Evolutionary conservation across 2,888 invertebrate species (phyloP).

Genomic region (Artemia sinica): DNA sequence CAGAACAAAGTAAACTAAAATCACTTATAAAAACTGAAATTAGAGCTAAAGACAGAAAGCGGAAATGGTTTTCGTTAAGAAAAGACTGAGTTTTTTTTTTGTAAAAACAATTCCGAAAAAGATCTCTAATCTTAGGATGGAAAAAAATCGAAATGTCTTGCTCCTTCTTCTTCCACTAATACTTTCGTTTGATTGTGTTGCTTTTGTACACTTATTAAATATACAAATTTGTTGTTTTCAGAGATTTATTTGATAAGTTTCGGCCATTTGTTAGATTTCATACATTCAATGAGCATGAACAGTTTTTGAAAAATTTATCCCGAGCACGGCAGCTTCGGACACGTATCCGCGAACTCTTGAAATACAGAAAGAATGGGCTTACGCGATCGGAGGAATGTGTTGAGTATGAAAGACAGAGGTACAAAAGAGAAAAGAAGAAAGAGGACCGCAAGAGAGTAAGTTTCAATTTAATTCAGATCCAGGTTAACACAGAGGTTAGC

Average conservation of each 20-base stretch:
- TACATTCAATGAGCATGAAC: conserved; percentile 63
- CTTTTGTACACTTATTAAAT: background rate
- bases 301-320: conserved; percentile 56
- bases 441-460: conserved; percentile 35
- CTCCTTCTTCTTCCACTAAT: conserved; percentile 11
- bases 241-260: conserved; percentile 64
- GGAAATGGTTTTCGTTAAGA: background rate
- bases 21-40: conserved; percentile 23
- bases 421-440: conserved; percentile 40
- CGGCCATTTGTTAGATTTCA: conserved; percentile 73
- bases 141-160: background rate
- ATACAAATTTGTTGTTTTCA: conserved; percentile 17
- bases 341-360: conserved; percentile 60
- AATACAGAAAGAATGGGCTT: conserved; percentile 69
- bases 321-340: conserved; percentile 67
- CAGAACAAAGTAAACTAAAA: no score
- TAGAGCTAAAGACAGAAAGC: conserved; percentile 22
- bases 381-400: conserved; percentile 65
- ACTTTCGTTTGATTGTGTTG: background rate
- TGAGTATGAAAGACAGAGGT: conserved; percentile 55
- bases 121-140: background rate
- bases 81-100: background rate
- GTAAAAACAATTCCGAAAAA: no score
- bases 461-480: no score
- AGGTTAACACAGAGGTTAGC: no score